A percentile compares a stretch with the other conserved stretches of the same genome.
Conservation (phyloP, 2,113 vertebrate genomes). For the Labeo rohita region DNA sequence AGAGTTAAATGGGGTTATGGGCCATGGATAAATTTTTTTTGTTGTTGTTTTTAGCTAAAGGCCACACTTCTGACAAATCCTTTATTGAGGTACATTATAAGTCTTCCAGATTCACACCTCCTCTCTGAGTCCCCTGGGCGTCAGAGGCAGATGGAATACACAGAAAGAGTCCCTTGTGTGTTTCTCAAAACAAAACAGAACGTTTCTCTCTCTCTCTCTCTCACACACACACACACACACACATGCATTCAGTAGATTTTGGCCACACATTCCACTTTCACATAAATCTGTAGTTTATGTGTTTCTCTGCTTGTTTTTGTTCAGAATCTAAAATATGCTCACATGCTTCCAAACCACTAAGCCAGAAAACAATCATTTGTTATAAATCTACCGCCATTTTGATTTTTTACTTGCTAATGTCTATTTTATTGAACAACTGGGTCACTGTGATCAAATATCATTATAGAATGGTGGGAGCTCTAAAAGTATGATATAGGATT, state of each 20-base stretch:
- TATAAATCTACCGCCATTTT: neutral
- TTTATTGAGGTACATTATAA: constrained; percentile 75
- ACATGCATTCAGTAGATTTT: constrained; percentile 28
- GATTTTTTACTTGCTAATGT: neutral
- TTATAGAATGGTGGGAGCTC: neutral
- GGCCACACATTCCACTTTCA: neutral
- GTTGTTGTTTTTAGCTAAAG: constrained; percentile 69
- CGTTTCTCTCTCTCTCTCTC: constrained; percentile 5
- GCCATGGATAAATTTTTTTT: constrained; percentile 56
- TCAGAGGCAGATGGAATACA: constrained; percentile 82
- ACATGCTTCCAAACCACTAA: neutral
- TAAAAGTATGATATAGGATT: neutral
- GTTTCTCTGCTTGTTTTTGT: neutral
- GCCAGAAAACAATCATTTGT: neutral
- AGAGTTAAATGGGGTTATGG: constrained; percentile 64
- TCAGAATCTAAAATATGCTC: neutral
- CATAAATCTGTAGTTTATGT: neutral
- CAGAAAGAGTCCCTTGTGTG: constrained; percentile 78
- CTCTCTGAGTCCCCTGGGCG: constrained; percentile 77
- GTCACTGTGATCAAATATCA: neutral
- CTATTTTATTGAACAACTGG: neutral
- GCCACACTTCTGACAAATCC: constrained; percentile 67
- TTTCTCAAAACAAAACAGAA: constrained; percentile 58
- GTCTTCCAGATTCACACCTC: constrained; percentile 53
- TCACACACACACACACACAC: constrained; percentile 18